Evolutionary conservation across 2,113 vertebrate species (phyloP).

Genomic region (Hemichromis elongatus): DNA sequence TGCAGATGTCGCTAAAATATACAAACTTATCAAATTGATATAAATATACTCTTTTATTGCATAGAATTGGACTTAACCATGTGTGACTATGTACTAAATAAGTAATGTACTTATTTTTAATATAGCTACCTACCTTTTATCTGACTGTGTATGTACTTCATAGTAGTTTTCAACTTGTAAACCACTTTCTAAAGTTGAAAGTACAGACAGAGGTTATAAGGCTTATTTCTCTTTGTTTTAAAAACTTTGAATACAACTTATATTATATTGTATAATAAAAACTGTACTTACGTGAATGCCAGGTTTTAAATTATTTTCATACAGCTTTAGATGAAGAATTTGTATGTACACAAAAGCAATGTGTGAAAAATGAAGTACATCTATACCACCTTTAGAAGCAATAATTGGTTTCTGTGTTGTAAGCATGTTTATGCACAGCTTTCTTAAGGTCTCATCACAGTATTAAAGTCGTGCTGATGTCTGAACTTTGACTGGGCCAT

Average conservation of each 20-base stretch:
- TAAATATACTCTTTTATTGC: neutral
- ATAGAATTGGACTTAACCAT: neutral
- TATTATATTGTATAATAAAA: neutral
- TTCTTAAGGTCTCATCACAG: rapidly evolving
- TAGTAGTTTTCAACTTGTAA: neutral
- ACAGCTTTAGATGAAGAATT: neutral
- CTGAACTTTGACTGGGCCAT: neutral
- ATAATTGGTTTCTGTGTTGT: neutral
- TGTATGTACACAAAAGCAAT: neutral
- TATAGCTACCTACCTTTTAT: rapidly evolving
- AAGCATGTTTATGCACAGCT: neutral
- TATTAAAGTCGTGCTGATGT: rapidly evolving
- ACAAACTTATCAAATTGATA: neutral
- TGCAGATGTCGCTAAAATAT: neutral
- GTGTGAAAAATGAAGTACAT: neutral
- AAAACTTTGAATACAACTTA: neutral
- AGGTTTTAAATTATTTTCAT: neutral
- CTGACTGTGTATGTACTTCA: neutral
- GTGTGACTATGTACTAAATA: neutral
- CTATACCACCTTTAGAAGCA: neutral
- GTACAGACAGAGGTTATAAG: neutral
- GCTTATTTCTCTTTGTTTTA: neutral
- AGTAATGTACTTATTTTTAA: neutral
- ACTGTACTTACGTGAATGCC: neutral
- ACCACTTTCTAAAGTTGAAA: neutral